Conservation (phyloP, 2,113 vertebrate species). For the Phylloscopus whistleri region DNA sequence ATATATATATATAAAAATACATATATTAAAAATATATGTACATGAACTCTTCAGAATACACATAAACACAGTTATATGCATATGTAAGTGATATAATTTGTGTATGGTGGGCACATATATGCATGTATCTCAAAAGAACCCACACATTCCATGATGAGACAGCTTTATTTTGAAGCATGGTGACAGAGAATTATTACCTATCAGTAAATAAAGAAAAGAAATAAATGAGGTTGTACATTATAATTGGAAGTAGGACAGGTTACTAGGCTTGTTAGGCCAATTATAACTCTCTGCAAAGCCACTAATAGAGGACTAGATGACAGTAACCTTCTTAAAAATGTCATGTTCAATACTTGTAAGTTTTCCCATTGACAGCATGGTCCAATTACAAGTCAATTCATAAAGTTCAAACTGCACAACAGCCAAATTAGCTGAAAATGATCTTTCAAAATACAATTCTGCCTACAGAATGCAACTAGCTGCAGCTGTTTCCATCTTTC, state of each 20-base stretch:
- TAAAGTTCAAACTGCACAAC: constrained; percentile 67
- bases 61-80: not conserved
- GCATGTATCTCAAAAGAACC: not conserved
- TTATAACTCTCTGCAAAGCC: constrained; percentile 72
- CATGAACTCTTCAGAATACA: not conserved
- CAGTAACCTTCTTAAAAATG: constrained; percentile 75
- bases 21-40: not conserved
- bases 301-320: constrained; percentile 72
- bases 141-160: not conserved
- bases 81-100: not conserved
- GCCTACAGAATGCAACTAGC: not conserved
- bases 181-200: not conserved
- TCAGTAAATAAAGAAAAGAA: constrained; percentile 55
- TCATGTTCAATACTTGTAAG: constrained; percentile 73
- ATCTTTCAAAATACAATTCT: constrained; percentile 54
- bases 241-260: constrained; percentile 71
- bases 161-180: not conserved
- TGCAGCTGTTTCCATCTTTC: not conserved
- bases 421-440: constrained; percentile 63
- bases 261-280: constrained; percentile 74
- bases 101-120: not conserved
- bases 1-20: not conserved
- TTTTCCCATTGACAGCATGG: constrained; percentile 64
- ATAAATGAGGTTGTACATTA: constrained; percentile 57
- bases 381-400: constrained; percentile 75